phyloP scores from a whole-genome alignment of 2,797 vertebrate genomes.

The Manis pentadactyla region DNA sequence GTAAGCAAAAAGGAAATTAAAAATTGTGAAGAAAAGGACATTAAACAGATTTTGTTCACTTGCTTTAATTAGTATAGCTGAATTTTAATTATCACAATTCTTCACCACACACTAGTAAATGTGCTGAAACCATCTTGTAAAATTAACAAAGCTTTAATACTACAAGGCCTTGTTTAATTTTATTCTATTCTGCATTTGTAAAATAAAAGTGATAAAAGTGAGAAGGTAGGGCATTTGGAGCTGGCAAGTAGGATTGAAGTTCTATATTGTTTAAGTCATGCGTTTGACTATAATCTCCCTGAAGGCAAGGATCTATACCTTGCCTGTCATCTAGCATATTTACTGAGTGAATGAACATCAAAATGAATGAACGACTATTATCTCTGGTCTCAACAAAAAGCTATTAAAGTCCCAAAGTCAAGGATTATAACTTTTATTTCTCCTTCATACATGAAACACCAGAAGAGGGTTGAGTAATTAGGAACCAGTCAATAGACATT shows the following conservation, averaged over 20 bases:
- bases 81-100: slow-evolving; percentile 80
- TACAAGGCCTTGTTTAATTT: slow-evolving; percentile 64
- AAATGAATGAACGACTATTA: not conserved
- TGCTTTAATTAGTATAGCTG: slow-evolving; percentile 76
- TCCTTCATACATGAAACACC: not conserved
- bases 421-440: not conserved
- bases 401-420: not conserved
- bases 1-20: slow-evolving; percentile 73
- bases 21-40: slow-evolving; percentile 62
- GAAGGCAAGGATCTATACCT: not conserved
- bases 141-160: slow-evolving; percentile 73
- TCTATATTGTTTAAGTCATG: not conserved
- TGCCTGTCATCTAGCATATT: not conserved
- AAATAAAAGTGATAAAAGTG: slow-evolving; percentile 35
- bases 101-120: slow-evolving; percentile 73
- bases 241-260: not conserved
- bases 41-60: slow-evolving; percentile 70
- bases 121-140: slow-evolving; percentile 71
- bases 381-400: not conserved
- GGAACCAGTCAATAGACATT: not conserved
- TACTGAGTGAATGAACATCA: not conserved
- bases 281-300: not conserved
- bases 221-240: not conserved
- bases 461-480: not conserved
- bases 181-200: slow-evolving; percentile 41